Evolutionary conservation across 2,797 vertebrate genomes (phyloP), one percentile per base, ranked within the genome.

Genomic region (Champsocephalus gunnari): DNA sequence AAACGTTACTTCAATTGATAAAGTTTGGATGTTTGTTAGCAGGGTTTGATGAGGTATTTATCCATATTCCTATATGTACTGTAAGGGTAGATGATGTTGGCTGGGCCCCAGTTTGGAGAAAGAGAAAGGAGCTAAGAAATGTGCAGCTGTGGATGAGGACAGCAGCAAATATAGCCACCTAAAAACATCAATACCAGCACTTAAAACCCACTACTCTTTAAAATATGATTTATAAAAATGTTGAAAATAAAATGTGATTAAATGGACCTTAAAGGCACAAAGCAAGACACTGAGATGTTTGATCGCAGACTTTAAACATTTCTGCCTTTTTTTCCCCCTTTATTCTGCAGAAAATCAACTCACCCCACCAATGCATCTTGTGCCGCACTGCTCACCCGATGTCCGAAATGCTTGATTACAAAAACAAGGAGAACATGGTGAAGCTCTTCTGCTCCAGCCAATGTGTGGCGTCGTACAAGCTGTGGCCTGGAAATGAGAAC

Each of bases 361-460:
- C 17, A 0, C 5, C 28, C 4, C 60, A 68, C 0, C 32, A 0
- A 0, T 91, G 89, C 68, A 41, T 53, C 17, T 24, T 65, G 14
- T 91, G 89, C 56, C 5, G 5, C n/a, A 4, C 1, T 0, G 24
- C 47, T 12, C 62, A 1, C 0, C 70, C 21, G 0, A 3, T 63
- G n/a, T 71, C 72, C 0, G 17, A 71, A 7, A 88, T 89, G 88
- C 1, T 83, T 7, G 4, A 3, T 51, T 16, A 51, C 14, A 68
- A 28, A 47, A 80, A 0, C 3, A 9, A 3, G 0, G 49, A 77
- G 0, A 53, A 75, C 38, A 0, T 2, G 0, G 67, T 86, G 71
- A 7, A 76, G 21, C 82, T 91, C 47, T 89, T 91, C 64, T 91
- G 89, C 60, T 19, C 1, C 17, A 41, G 7, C 1, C 0, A 1